These are phyloP conservation scores for Megalops atlanticus DNA, from an alignment of 2,113 vertebrate species.

Conservation along the genomic window DNA sequence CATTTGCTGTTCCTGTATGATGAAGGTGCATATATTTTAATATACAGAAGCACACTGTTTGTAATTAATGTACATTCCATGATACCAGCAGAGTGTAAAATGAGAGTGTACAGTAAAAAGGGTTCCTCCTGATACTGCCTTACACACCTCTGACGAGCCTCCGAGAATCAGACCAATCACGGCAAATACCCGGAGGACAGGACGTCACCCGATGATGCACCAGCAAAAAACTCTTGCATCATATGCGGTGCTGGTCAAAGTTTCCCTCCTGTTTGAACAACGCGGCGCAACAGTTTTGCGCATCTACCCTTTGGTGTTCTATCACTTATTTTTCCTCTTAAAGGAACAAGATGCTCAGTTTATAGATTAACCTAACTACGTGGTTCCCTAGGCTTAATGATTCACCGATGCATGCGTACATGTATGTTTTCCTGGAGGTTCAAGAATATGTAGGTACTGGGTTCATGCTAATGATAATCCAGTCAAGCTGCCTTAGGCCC, in stretches of 20 bases:
- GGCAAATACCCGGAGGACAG: not conserved
- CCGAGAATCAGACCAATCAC: slow-evolving; percentile 47
- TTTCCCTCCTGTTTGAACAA: slow-evolving; percentile 35
- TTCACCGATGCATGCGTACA: slow-evolving; percentile 39
- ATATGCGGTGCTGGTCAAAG: slow-evolving; percentile 45
- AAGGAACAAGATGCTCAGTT: slow-evolving; percentile 42
- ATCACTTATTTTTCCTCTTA: slow-evolving; percentile 26
- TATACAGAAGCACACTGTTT: no score
- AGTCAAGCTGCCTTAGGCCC: not conserved
- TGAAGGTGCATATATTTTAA: no score
- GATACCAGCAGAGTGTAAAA: no score
- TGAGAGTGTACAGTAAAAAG: no score
- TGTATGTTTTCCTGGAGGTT: slow-evolving; percentile 40
- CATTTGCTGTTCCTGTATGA: no score
- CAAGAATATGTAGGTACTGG: slow-evolving; percentile 25
- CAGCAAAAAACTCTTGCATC: slow-evolving; percentile 41
- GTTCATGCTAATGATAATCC: slow-evolving; percentile 33
- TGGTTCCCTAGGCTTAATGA: slow-evolving; percentile 46
- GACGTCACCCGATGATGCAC: slow-evolving; percentile 37
- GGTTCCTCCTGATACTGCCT: no score
- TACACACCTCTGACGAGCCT: slow-evolving; percentile 37
- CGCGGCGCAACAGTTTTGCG: not conserved
- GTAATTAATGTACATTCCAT: no score
- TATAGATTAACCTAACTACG: slow-evolving; percentile 37
- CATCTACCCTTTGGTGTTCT: slow-evolving; percentile 9